These are phyloP conservation scores for Pempheris klunzingeri DNA, from an alignment of 2,797 vertebrate genomes.

Conservation along the genomic window DNA sequence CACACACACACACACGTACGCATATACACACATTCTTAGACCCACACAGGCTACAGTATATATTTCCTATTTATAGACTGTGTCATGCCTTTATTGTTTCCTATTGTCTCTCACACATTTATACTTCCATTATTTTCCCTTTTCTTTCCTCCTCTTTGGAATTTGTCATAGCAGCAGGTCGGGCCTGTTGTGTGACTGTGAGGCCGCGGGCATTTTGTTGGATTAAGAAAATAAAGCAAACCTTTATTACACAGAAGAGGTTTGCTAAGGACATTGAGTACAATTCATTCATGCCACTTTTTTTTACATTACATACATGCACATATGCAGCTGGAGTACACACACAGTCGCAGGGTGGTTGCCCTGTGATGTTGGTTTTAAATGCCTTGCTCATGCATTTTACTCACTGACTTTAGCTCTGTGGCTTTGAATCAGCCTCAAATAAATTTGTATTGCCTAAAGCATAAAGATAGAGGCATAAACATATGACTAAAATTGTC, in stretches of 20 bases:
- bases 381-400: constrained; percentile 7
- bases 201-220: constrained; percentile 44
- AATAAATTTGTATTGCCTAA: not conserved
- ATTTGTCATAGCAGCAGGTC: constrained; percentile 40
- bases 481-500: not conserved
- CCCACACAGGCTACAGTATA: constrained; percentile 69
- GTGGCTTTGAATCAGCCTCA: not conserved
- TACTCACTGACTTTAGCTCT: not conserved
- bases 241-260: constrained; percentile 36
- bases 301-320: constrained; percentile 13
- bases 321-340: not conserved
- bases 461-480: not conserved
- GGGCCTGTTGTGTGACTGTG: constrained; percentile 33
- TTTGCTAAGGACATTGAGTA: constrained; percentile 43
- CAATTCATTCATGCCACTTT: constrained; percentile 18
- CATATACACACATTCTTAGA: constrained; percentile 46
- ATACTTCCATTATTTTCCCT: constrained; percentile 56
- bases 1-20: constrained; percentile 30
- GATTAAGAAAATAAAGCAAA: constrained; percentile 50
- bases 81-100: constrained; percentile 67
- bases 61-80: constrained; percentile 80
- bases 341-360: not conserved
- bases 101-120: constrained; percentile 58
- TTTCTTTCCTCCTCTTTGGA: constrained; percentile 48
- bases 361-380: not conserved